Conservation (phyloP, 2,888 invertebrate species). For the Synanthedon myopaeformis region DNA sequence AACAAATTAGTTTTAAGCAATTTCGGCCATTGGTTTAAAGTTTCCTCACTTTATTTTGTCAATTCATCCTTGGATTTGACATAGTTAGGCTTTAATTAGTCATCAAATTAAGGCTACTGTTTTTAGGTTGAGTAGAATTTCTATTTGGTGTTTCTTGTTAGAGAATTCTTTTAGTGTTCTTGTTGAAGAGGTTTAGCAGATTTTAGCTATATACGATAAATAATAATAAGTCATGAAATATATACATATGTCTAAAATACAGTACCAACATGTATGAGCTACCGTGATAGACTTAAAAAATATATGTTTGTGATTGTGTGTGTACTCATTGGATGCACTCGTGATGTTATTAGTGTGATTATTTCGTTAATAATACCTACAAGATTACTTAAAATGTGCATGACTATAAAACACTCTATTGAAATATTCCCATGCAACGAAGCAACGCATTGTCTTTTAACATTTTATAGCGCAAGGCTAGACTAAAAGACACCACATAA, state of each 20-base stretch:
- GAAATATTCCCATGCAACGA: constrained; percentile 4
- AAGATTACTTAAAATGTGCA: no score
- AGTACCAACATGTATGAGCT: no score
- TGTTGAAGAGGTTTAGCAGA: no score
- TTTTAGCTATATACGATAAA: no score
- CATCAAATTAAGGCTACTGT: not conserved
- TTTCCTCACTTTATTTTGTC: not conserved
- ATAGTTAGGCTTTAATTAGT: not conserved
- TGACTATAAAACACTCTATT: constrained; percentile 5
- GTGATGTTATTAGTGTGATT: no score
- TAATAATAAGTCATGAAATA: no score
- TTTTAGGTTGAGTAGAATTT: not conserved
- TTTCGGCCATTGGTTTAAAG: not conserved
- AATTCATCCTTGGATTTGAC: constrained; percentile 2
- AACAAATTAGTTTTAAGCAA: constrained; percentile 1
- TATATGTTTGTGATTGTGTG: no score
- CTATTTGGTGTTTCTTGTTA: not conserved
- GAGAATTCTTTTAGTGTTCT: no score
- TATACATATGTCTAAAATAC: no score
- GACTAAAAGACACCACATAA: constrained; percentile 11
- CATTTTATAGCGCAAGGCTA: constrained; percentile 10
- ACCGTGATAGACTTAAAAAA: no score
- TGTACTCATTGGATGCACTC: no score
- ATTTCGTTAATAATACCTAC: no score
- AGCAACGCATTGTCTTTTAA: constrained; percentile 12